A percentile compares a stretch with the other conserved stretches of the same genome.
These are phyloP conservation scores for Diabrotica undecimpunctata DNA, from an alignment of 1,140 invertebrate genomes.

Conservation along the genomic window DNA sequence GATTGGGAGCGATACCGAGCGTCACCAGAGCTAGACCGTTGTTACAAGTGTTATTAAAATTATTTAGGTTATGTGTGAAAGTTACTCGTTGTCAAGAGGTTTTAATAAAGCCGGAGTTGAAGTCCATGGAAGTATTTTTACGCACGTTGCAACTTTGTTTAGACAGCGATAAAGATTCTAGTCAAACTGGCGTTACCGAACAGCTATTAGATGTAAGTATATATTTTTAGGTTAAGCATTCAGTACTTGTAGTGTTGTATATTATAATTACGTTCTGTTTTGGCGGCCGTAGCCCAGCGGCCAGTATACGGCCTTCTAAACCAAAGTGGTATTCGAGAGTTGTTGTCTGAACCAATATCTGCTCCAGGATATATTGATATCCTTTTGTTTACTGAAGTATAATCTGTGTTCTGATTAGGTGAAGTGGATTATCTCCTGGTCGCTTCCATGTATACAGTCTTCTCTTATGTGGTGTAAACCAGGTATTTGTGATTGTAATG, in stretches of 20 bases:
- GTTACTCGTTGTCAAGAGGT: slow-evolving; percentile 68
- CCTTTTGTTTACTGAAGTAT: no score
- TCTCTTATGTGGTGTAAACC: no score
- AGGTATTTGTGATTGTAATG: no score
- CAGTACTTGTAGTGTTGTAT: no score
- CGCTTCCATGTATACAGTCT: no score
- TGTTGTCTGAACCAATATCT: no score
- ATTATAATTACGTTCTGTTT: no score
- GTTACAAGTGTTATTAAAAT: slow-evolving; percentile 78
- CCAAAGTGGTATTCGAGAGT: not conserved
- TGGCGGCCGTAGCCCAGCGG: no score
- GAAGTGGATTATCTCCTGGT: no score
- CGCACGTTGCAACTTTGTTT: slow-evolving; percentile 66
- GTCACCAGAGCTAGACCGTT: slow-evolving; percentile 71
- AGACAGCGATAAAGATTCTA: slow-evolving; percentile 59
- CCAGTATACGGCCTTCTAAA: no score
- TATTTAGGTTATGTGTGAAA: slow-evolving; percentile 81
- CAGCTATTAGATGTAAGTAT: slow-evolving; percentile 69
- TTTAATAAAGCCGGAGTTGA: slow-evolving; percentile 63
- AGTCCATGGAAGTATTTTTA: slow-evolving; percentile 65
- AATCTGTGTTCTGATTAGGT: no score
- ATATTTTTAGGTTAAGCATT: not conserved
- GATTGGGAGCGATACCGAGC: slow-evolving; percentile 65
- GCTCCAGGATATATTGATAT: no score
- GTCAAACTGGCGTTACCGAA: slow-evolving; percentile 71